Percentiles rank a stretch among this genome's conserved stretches.
These are phyloP conservation scores for Adela reaumurella DNA, from an alignment of 2,888 invertebrate genomes.

Conservation along the genomic window DNA sequence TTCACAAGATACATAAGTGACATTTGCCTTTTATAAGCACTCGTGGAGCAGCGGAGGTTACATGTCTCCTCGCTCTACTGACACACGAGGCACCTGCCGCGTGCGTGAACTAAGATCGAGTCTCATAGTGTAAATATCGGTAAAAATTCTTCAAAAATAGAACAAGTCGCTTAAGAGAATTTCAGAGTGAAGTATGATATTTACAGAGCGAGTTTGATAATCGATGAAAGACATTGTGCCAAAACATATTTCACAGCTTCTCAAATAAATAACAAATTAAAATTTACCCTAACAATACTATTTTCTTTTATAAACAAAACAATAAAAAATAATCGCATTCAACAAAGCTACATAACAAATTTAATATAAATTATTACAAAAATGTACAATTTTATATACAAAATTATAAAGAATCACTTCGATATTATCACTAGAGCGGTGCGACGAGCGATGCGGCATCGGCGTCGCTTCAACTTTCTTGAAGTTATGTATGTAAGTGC, in stretches of 20 bases:
- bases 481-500: too few relatives aligned
- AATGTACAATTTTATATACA: conserved; percentile 55
- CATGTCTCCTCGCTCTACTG: too few relatives aligned
- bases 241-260: conserved; percentile 46
- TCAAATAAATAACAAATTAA: conserved; percentile 55
- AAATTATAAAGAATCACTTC: conserved; percentile 45
- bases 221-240: conserved; percentile 34
- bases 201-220: conserved; percentile 31
- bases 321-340: conserved; percentile 57
- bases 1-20: too few relatives aligned
- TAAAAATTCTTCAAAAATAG: conserved; percentile 44
- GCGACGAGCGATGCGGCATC: too few relatives aligned
- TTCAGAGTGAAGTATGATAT: conserved; percentile 29
- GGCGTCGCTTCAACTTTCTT: too few relatives aligned
- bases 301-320: conserved; percentile 50
- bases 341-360: conserved; percentile 57
- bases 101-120: conserved; percentile 57
- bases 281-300: conserved; percentile 54
- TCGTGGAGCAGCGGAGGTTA: too few relatives aligned
- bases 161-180: conserved; percentile 42
- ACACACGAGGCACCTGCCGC: too few relatives aligned
- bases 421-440: conserved; percentile 40
- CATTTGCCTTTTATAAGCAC: conserved; percentile 27
- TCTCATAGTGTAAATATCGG: conserved; percentile 54
- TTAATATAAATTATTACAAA: conserved; percentile 55